These are phyloP conservation scores for Dendropsophus ebraccatus DNA, from an alignment of 2,113 vertebrate genomes.

Conservation along the genomic window DNA sequence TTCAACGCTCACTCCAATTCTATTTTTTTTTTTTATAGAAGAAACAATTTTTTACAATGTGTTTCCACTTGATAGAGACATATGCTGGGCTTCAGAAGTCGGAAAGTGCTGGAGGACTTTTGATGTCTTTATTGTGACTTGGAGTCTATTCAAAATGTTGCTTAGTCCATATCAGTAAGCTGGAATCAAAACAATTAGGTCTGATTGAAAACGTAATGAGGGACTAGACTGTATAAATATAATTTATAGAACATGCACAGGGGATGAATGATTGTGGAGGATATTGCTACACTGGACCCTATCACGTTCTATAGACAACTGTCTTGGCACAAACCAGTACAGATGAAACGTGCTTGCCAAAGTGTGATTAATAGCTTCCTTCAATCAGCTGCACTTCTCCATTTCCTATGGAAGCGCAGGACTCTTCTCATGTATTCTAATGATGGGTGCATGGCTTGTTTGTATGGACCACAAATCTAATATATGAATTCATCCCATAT, in stretches of 20 bases:
- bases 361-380: constrained; percentile 14
- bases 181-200: constrained; percentile 28
- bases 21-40: not conserved
- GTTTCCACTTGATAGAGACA: constrained; percentile 45
- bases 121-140: constrained; percentile 39
- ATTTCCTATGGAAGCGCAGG: not conserved
- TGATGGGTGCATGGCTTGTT: not conserved
- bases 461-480: constrained; percentile 16
- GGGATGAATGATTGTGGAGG: not conserved
- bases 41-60: constrained; percentile 4
- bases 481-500: not conserved
- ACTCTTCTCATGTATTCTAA: not conserved
- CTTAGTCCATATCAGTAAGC: constrained; percentile 24
- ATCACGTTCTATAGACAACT: constrained; percentile 18
- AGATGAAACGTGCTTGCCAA: not conserved
- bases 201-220: constrained; percentile 15
- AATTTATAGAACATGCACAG: not conserved
- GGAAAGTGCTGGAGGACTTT: constrained; percentile 9
- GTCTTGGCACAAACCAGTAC: not conserved
- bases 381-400: constrained; percentile 20
- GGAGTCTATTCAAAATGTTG: constrained; percentile 14
- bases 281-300: not conserved
- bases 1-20: constrained; percentile 5
- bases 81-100: constrained; percentile 18
- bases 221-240: constrained; percentile 6